A percentile compares a stretch with the other conserved stretches of the same genome.
These are phyloP conservation scores for Liposcelis brunnea DNA, from an alignment of 2,888 invertebrate species.

Conservation along the genomic window DNA sequence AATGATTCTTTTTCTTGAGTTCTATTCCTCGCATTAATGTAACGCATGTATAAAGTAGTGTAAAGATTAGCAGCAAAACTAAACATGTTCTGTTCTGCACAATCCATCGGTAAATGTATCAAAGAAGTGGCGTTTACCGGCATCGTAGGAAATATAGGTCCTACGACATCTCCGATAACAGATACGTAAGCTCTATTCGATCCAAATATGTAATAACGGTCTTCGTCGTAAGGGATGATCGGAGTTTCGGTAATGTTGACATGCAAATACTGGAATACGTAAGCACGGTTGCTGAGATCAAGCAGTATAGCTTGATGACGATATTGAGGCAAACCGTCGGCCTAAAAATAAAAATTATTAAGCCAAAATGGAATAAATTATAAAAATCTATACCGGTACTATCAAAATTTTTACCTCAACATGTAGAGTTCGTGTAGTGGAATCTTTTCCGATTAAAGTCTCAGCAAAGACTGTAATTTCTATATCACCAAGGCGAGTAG, in stretches of 20 bases:
- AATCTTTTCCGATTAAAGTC: slow-evolving; percentile 54
- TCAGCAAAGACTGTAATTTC: slow-evolving; percentile 59
- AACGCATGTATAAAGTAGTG: slow-evolving; percentile 76
- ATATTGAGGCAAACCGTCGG: slow-evolving; percentile 83
- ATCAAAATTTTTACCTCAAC: too few relatives aligned
- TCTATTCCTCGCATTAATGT: slow-evolving; percentile 72
- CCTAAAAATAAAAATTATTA: too few relatives aligned
- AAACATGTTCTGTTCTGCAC: slow-evolving; percentile 90
- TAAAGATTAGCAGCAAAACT: slow-evolving; percentile 91
- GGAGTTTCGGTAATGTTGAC: slow-evolving; percentile 89
- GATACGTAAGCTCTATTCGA: slow-evolving; percentile 71
- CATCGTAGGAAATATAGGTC: slow-evolving; percentile 84
- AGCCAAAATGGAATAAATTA: too few relatives aligned
- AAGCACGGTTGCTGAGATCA: slow-evolving; percentile 81
- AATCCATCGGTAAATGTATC: slow-evolving; percentile 69
- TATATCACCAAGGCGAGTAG: slow-evolving; percentile 58
- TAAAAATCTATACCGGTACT: too few relatives aligned
- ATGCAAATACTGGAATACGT: slow-evolving; percentile 87
- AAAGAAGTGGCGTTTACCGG: slow-evolving; percentile 74
- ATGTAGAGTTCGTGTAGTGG: slow-evolving; percentile 41
- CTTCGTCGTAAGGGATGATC: slow-evolving; percentile 75
- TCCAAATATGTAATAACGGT: slow-evolving; percentile 85
- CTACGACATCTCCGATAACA: slow-evolving; percentile 79
- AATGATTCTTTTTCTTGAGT: slow-evolving; percentile 68
- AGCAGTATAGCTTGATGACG: slow-evolving; percentile 82